A percentile compares a stretch with the other conserved stretches of the same genome.
These are phyloP conservation scores for Sussaba pulchella DNA, from an alignment of 2,888 invertebrate genomes.

Conservation along the genomic window DNA sequence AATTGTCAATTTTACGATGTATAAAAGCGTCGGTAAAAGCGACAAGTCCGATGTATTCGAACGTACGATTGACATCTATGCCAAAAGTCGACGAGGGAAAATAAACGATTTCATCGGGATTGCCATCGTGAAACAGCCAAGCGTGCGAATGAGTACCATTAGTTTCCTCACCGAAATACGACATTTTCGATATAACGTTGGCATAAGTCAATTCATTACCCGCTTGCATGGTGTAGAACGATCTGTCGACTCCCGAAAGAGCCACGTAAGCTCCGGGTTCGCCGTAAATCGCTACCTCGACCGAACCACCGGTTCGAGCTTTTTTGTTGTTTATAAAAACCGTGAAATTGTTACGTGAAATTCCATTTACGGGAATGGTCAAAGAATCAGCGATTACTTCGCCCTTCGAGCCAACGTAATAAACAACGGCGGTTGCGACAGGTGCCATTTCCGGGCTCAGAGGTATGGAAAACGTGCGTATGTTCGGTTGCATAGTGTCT, in stretches of 20 bases:
- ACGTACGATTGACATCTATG: conserved; percentile 97
- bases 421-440: conserved; percentile 95
- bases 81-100: conserved; percentile 96
- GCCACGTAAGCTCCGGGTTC: conserved; percentile 98
- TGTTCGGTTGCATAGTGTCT: conserved; percentile 91
- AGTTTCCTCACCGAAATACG: conserved; percentile 93
- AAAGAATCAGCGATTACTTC: conserved; percentile 96
- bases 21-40: conserved; percentile 96
- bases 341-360: conserved; percentile 95
- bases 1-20: conserved; percentile 88
- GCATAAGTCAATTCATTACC: conserved; percentile 96
- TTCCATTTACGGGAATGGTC: conserved; percentile 98
- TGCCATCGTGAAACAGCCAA: conserved; percentile 94
- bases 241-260: conserved; percentile 94
- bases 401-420: conserved; percentile 93
- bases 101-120: conserved; percentile 93
- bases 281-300: conserved; percentile 97
- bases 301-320: conserved; percentile 95
- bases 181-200: conserved; percentile 94
- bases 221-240: conserved; percentile 96
- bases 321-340: conserved; percentile 96
- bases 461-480: conserved; percentile 93
- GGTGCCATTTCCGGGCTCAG: conserved; percentile 97
- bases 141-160: conserved; percentile 94
- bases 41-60: conserved; percentile 94